Evolutionary conservation across 2,888 invertebrate genomes (phyloP).

Genomic region (Agrochola lota): DNA sequence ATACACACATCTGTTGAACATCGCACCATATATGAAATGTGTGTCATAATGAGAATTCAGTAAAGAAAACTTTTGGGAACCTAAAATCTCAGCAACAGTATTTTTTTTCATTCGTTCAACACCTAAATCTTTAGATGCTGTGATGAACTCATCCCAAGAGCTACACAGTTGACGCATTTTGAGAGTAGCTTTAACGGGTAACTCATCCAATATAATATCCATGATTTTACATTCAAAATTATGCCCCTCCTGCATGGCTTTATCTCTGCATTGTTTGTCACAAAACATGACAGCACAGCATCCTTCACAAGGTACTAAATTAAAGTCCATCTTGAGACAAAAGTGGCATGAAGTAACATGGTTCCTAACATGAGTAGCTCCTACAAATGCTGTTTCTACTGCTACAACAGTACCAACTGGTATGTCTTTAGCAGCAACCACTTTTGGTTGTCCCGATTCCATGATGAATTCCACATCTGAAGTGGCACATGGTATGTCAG

Average conservation of each 20-base stretch:
- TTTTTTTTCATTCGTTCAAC: conserved; percentile 23
- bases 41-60: conserved; percentile 35
- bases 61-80: conserved; percentile 43
- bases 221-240: conserved; percentile 45
- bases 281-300: conserved; percentile 43
- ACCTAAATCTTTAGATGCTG: conserved; percentile 43
- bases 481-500: conserved; percentile 42
- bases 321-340: conserved; percentile 41
- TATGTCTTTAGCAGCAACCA: conserved; percentile 47
- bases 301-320: conserved; percentile 47
- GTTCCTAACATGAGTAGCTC: conserved; percentile 6
- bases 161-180: conserved; percentile 50
- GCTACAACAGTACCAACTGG: conserved; percentile 43
- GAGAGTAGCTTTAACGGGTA: conserved; percentile 27
- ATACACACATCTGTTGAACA: conserved; percentile 35
- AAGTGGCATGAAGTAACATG: conserved; percentile 24
- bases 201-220: background rate
- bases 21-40: conserved; percentile 35
- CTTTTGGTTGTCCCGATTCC: conserved; percentile 29
- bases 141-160: conserved; percentile 56
- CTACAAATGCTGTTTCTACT: conserved; percentile 36
- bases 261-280: conserved; percentile 38
- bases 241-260: conserved; percentile 38
- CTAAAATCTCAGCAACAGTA: conserved; percentile 38
- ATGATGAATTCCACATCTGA: conserved; percentile 38